phyloP scores from a whole-genome alignment of 1,140 invertebrate genomes.

The Habropoda laboriosa region DNA sequence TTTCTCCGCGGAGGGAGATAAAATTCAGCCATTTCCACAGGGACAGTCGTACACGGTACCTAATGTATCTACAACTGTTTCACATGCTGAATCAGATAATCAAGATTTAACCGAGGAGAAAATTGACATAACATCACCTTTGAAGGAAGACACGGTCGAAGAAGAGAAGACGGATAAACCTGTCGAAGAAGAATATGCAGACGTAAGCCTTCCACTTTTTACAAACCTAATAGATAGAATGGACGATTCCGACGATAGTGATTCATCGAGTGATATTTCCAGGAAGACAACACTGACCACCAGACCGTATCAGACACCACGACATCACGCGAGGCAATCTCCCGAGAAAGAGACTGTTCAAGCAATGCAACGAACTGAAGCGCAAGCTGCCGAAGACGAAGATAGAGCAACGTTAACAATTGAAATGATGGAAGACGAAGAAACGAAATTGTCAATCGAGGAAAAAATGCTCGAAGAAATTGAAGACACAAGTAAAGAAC shows the following conservation, averaged over 20 bases:
- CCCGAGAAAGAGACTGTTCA: constrained; percentile 41
- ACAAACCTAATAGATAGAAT: constrained; percentile 50
- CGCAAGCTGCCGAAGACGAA: constrained; percentile 15
- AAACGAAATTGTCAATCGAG: background rate
- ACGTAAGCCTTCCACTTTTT: constrained; percentile 65
- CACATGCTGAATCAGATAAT: background rate
- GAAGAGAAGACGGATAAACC: background rate
- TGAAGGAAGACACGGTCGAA: no score
- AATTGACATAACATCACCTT: background rate
- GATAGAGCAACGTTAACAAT: constrained; percentile 22
- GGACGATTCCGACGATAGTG: constrained; percentile 71
- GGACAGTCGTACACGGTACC: background rate
- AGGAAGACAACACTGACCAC: constrained; percentile 75
- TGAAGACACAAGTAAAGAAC: constrained; percentile 2
- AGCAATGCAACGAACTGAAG: background rate
- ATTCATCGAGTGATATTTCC: constrained; percentile 78
- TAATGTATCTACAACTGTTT: background rate
- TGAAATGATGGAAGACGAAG: constrained; percentile 60
- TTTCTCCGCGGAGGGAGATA: background rate
- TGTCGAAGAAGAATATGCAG: constrained; percentile 26
- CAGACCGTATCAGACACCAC: constrained; percentile 73
- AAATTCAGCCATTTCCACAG: background rate
- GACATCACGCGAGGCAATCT: constrained; percentile 58
- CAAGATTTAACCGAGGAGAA: background rate
- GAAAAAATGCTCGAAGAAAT: background rate